Conservation (phyloP, 2,888 invertebrate species). For the Synanthedon andrenaeformis region DNA sequence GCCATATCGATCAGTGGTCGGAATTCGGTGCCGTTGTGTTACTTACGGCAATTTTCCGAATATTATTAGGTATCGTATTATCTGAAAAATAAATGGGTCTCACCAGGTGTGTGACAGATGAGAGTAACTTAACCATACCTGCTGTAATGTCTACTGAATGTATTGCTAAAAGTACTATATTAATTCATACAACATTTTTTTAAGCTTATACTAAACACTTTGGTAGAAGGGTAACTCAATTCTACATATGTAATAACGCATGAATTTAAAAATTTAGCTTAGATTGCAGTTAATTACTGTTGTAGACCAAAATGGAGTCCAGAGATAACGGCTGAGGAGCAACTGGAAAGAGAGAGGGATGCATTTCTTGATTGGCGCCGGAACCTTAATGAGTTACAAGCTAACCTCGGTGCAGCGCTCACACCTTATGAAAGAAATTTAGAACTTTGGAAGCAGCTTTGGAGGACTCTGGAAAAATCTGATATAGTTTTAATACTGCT, state of each 20-base stretch:
- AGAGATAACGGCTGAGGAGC: conserved; percentile 81
- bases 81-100: no score
- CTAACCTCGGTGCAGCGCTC: conserved; percentile 82
- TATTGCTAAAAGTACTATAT: no score
- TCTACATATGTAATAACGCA: not conserved
- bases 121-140: no score
- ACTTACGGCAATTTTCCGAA: no score
- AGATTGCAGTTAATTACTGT: conserved; percentile 2
- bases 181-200: no score
- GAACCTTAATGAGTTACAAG: conserved; percentile 80
- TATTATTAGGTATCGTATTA: no score
- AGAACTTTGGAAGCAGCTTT: conserved; percentile 98
- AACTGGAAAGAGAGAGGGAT: conserved; percentile 83
- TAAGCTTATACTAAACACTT: no score
- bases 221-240: no score
- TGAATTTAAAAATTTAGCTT: not conserved
- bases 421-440: conserved; percentile 98
- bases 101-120: no score
- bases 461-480: conserved; percentile 98
- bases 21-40: no score
- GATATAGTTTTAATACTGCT: conserved; percentile 94
- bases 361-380: conserved; percentile 93
- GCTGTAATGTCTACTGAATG: no score
- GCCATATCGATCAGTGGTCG: no score
- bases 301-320: conserved; percentile 83